Evolutionary conservation across 2,888 invertebrate species (phyloP), one percentile per base, ranked within the genome.

Genomic region (Eupithecia insigniata): DNA sequence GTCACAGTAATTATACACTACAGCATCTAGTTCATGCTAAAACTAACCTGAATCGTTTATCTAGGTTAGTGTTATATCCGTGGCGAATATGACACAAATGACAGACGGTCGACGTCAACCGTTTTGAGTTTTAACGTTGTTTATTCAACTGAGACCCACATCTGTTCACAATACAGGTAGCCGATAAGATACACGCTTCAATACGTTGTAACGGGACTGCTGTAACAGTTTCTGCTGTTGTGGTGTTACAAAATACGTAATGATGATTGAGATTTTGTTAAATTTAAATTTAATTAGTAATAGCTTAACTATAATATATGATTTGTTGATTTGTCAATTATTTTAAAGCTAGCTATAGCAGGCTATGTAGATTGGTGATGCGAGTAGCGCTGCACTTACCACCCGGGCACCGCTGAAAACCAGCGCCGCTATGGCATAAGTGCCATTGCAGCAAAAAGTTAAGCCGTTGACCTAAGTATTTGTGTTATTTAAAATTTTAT

Each of bases 131-230:
- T 70, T 69, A 62, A 71, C 61, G 30, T 66, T 84, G 79, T 86
- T 85, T 83, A 79, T 77, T 84, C 87, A 87, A 82, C 81, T 88
- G 86, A 84, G 81, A 83, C 83, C 86, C 83, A 84, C 82, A 80
- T 51, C 46, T 75, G 75, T 68, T 60, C 76, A 81, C 81, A 80
- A 67, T 77, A 78, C 77, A 77, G 77, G 79, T 79, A 79, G 67
- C 66, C 66, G 81, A 83, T 83, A 82, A 83, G 82, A 84, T 84
- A 83, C 80, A 81, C 78, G 76, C 75, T 81, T 75, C 80, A 81
- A 75, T 79, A 73, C 80, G 80, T 84, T 76, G 72, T 82, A 85
- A 86, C 86, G 82, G 86, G 81, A 79, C 14, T 65, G 70, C 71
- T 70, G 74, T 73, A 70, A 77, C 71, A 70, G 71, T 74, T 80